These are phyloP conservation scores for Sylvicola fuscatus DNA, from an alignment of 2,888 invertebrate genomes.

Conservation along the genomic window DNA sequence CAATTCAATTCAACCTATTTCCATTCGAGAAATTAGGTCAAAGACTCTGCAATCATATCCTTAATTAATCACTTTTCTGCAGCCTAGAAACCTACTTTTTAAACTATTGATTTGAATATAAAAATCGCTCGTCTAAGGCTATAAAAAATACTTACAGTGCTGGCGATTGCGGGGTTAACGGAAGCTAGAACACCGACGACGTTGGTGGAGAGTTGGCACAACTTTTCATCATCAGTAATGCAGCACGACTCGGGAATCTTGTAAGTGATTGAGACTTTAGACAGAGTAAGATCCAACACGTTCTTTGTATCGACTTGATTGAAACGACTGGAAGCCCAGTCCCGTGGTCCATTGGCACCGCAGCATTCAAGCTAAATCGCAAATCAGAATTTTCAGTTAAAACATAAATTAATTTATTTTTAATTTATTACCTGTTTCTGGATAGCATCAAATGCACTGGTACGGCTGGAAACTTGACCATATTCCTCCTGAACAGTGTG, in stretches of 20 bases:
- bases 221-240: conserved; percentile 16
- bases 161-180: conserved; percentile 27
- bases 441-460: conserved; percentile 42
- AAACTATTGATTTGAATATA: too few species aligned
- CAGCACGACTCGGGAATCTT: conserved; percentile 39
- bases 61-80: too few species aligned
- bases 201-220: conserved; percentile 12
- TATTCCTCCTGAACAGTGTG: conserved; percentile 43
- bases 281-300: conserved; percentile 28
- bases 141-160: conserved; percentile 22
- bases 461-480: conserved; percentile 29
- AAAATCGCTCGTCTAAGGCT: too few species aligned
- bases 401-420: too few species aligned
- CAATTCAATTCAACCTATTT: too few species aligned
- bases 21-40: too few species aligned
- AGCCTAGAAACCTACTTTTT: too few species aligned
- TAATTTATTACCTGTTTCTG: conserved; percentile 32
- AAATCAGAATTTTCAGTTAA: conserved; percentile 13
- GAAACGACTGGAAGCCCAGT: conserved; percentile 46
- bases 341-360: conserved; percentile 47
- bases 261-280: conserved; percentile 29
- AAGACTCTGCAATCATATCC: too few species aligned
- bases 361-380: conserved; percentile 48
- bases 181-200: conserved; percentile 26
- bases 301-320: conserved; percentile 27